Evolutionary conservation across 2,888 invertebrate species (phyloP), one percentile per base, ranked within the genome.

Genomic region (Camptogramma bilineatum): DNA sequence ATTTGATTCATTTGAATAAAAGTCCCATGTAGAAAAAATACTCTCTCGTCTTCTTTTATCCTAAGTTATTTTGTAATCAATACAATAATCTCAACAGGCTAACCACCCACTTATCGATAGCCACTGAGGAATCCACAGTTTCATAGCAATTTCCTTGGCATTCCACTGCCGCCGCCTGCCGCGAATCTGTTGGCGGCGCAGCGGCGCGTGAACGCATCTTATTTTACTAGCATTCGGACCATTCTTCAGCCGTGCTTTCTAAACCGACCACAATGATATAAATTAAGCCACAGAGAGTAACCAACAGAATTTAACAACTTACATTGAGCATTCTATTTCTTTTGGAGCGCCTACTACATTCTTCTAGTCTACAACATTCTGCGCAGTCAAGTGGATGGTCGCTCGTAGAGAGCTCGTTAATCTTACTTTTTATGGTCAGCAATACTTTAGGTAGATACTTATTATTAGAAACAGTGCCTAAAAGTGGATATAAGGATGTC

Each of bases 131-230:
- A 60, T 47, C 16, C n/a, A 13, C 55, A 51, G 46, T 64, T 54
- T 56, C 13, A 16, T 62, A 13, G 54, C 31, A 61, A 61, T 62
- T 65, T 54, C 61, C 62, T 61, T 42, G 63, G 58, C 53, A 68
- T 69, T 66, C 64, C 39, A 13, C n/a, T n/a, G n/a, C n/a, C n/a
- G n/a, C n/a, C n/a, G n/a, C n/a, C n/a, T n/a, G n/a, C 53, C 46
- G 54, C 44, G 64, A 68, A 69, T 70, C 50, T 64, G 56, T 58
- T 55, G 72, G 48, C 66, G 52, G 63, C 60, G 56, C 57, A 58
- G 52, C 69, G 42, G 59, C 31, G 66, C 72, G 69, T 70, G 63
- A 69, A 66, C 46, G 54, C 47, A 63, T 66, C 59, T 66, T 61
- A 66, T 68, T 68, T 66, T 61, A 55, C 68, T 63, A 65, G 64